A percentile compares a stretch with the other conserved stretches of the same genome.
phyloP scores from a whole-genome alignment of 2,113 vertebrate genomes.

The Oncorhynchus gorbuscha region DNA sequence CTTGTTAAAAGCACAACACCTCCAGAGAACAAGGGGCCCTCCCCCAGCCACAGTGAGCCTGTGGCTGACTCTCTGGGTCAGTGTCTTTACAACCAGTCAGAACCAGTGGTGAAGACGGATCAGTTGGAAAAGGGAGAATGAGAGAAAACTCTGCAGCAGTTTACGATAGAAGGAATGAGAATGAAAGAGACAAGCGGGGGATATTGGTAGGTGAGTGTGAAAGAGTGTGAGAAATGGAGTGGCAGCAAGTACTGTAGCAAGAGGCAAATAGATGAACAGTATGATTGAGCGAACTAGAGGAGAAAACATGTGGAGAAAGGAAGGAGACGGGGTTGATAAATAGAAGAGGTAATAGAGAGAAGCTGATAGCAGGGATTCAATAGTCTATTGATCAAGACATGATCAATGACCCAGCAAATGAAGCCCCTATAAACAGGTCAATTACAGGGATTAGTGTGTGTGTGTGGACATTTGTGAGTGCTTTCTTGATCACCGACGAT shows the following conservation, averaged over 20 bases:
- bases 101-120: neutral
- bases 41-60: neutral
- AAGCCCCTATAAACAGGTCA: conserved; percentile 34
- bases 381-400: conserved; percentile 30
- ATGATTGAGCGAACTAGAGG: neutral
- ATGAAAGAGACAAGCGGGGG: too few relatives aligned
- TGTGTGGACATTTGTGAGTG: conserved; percentile 11
- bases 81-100: neutral
- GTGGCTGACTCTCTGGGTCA: neutral
- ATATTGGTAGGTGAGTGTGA: too few relatives aligned
- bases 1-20: conserved; percentile 57
- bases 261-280: neutral
- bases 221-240: too few relatives aligned
- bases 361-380: conserved; percentile 11
- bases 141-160: too few relatives aligned
- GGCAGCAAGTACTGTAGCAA: too few relatives aligned
- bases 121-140: neutral
- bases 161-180: too few relatives aligned
- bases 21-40: conserved; percentile 8
- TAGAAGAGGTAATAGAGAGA: conserved; percentile 5
- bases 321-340: conserved; percentile 29
- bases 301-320: neutral
- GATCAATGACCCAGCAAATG: conserved; percentile 46
- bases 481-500: too few relatives aligned
- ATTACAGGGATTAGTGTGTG: conserved; percentile 23